phyloP scores from a whole-genome alignment of 2,888 invertebrate genomes.

The Erannis defoliaria region DNA sequence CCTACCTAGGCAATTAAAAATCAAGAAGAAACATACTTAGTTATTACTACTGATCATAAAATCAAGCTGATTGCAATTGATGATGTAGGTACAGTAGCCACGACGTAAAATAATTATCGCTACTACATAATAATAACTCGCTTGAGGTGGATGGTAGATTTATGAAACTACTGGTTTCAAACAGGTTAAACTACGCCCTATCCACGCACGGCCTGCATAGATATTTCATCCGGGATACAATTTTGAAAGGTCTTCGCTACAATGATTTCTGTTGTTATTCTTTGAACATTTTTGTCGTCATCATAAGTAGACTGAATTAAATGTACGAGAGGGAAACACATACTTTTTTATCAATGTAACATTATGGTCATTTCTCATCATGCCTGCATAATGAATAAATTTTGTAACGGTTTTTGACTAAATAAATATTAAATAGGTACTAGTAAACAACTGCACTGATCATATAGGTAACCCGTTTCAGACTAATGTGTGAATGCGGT shows the following conservation, averaged over 20 bases:
- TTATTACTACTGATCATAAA: constrained; percentile 23
- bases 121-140: constrained; percentile 33
- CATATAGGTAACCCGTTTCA: constrained; percentile 33
- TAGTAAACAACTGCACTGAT: constrained; percentile 28
- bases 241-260: constrained; percentile 14
- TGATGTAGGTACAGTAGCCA: constrained; percentile 23
- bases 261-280: too few relatives aligned
- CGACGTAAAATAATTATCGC: constrained; percentile 9
- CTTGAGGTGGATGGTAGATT: constrained; percentile 33
- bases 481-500: constrained; percentile 34
- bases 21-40: not conserved
- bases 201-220: constrained; percentile 15
- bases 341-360: too few relatives aligned
- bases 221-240: constrained; percentile 9
- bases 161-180: constrained; percentile 41
- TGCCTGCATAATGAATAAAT: not conserved
- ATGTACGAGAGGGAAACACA: too few relatives aligned
- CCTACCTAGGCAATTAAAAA: too few relatives aligned
- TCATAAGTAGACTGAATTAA: too few relatives aligned
- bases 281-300: too few relatives aligned
- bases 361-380: too few relatives aligned
- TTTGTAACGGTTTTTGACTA: not conserved
- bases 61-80: constrained; percentile 25
- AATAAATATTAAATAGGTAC: not conserved
- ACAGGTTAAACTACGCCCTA: constrained; percentile 34